Base-by-base conservation (phyloP, 2,888 invertebrate species). In the Anarsia innoxiella region DNA sequence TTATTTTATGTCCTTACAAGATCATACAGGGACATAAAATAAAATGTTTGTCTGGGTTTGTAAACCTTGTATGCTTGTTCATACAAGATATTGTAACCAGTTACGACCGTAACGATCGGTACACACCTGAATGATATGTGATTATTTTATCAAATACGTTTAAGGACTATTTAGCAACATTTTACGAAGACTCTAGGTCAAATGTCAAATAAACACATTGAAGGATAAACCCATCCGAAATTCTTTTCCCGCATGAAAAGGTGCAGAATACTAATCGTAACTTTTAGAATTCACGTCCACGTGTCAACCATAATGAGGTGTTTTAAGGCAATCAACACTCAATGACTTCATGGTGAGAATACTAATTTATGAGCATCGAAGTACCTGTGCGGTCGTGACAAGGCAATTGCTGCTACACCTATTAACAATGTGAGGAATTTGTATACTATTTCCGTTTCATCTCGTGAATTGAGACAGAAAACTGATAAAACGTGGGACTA, bases 261-360 rank as follows among this genome's bases (percentile, higher is more conserved):
- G 40, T 23, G 34, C 33, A 30, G 69, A 61, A 73, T 73, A 65
- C 69, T 55, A 68, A 72, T 70, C 39, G 45, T 34, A 37, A 42
- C 48, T 42, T 59, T 53, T 45, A n/a, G 48, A 51, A 63, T 69
- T 63, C 61, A 53, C 44, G 44, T 46, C 47, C 47, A 48, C 49
- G 40, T 56, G 53, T 48, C 46, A 47, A 49, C 52, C 53, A 52
- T 63, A 60, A 63, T 45, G 53, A 51, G 49, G 40, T 45, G 51
- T 57, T 65, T 62, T 56, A 57, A 50, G 51, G 60, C 53, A 61
- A 65, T 60, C 49, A 56, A 43, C 43, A 48, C 46, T n/a, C 33
- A 26, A 19, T 4, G 25, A 10, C 6, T 11, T 2, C 14, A 26
- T 13, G 14, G 12, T n/a, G 19, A 9, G 25, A 33, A 33, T 33